Conservation (phyloP, 2,888 invertebrate species). For the Eupsilia transversa region DNA sequence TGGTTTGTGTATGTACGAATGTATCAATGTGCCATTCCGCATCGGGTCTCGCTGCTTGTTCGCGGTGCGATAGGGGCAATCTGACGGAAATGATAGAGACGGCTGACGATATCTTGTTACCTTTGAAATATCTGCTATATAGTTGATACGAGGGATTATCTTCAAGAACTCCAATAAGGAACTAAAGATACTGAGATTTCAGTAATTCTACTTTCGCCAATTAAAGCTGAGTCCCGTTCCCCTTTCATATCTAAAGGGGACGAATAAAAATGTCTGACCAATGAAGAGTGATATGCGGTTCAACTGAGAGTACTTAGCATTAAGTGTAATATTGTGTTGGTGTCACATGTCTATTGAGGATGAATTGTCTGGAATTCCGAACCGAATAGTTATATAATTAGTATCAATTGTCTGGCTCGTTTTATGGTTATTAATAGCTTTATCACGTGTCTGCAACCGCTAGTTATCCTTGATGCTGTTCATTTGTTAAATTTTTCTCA, state of each 20-base stretch:
- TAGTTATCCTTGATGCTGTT: constrained; percentile 56
- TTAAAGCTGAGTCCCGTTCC: constrained; percentile 1
- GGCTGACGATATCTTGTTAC: constrained; percentile 62
- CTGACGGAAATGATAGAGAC: constrained; percentile 78
- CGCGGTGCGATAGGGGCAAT: constrained; percentile 73
- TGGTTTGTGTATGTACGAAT: constrained; percentile 65
- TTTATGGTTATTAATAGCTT: constrained; percentile 66
- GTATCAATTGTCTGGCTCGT: constrained; percentile 69
- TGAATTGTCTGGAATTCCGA: constrained; percentile 65
- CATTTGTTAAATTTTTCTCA: constrained; percentile 50
- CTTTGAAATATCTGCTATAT: constrained; percentile 38
- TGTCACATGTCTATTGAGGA: constrained; percentile 63
- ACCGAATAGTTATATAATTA: constrained; percentile 68
- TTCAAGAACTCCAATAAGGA: constrained; percentile 14
- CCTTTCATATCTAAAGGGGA: neutral
- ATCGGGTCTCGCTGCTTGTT: constrained; percentile 71
- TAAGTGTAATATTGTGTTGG: constrained; percentile 58
- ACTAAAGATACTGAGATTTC: constrained; percentile 20
- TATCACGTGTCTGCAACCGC: constrained; percentile 60
- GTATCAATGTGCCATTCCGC: constrained; percentile 67
- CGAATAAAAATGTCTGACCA: constrained; percentile 18
- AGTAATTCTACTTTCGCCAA: neutral
- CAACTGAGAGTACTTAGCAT: constrained; percentile 45
- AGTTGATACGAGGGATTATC: constrained; percentile 22
- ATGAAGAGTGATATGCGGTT: constrained; percentile 51